Percentiles rank a stretch among this genome's conserved stretches.
Conservation (phyloP, 2,888 invertebrate species). For the Monoplex corrugatus region DNA sequence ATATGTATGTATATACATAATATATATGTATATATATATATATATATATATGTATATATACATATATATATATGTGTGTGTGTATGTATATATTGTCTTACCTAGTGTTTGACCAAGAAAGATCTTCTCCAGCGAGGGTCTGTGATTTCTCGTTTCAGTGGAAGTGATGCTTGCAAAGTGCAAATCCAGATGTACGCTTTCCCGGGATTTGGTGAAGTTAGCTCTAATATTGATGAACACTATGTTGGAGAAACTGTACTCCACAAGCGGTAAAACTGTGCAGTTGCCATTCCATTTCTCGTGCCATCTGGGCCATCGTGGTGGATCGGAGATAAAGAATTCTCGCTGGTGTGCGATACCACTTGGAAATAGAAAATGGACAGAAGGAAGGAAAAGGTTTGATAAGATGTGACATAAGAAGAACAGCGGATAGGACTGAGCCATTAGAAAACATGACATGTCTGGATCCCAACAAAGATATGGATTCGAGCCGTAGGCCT, state of each 20-base stretch:
- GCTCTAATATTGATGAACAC: background rate
- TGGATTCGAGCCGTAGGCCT: too few relatives aligned
- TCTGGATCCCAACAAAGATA: too few relatives aligned
- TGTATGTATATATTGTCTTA: background rate
- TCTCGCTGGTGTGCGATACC: too few relatives aligned
- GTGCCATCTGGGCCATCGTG: background rate
- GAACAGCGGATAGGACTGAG: too few relatives aligned
- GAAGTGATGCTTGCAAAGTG: background rate
- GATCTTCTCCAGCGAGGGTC: background rate
- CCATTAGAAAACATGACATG: too few relatives aligned
- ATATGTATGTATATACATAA: background rate
- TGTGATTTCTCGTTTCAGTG: too few relatives aligned
- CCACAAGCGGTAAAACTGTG: background rate
- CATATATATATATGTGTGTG: background rate
- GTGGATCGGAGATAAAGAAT: background rate
- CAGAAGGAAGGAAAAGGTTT: background rate
- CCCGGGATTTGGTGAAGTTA: background rate
- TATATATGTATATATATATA: background rate
- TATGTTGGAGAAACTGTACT: background rate
- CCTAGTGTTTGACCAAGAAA: background rate
- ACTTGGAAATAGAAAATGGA: background rate
- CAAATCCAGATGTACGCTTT: background rate
- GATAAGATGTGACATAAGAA: too few relatives aligned
- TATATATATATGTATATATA: background rate
- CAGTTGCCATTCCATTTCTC: background rate